phyloP scores from a whole-genome alignment of 2,113 vertebrate species.

The Phodopus roborovskii region DNA sequence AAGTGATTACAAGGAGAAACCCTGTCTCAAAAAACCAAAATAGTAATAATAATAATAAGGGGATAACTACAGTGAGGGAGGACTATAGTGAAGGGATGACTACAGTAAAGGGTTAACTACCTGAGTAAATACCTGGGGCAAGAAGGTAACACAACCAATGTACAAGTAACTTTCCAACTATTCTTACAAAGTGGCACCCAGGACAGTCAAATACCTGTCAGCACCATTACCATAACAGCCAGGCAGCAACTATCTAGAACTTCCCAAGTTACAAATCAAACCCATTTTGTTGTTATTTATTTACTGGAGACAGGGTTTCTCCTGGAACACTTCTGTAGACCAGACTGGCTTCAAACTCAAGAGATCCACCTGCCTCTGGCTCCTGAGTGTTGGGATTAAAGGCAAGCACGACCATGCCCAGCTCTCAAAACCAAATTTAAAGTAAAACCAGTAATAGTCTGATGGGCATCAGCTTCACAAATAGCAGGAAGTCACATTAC shows the following conservation, averaged over 20 bases:
- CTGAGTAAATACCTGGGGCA: slow-evolving; percentile 18
- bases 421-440: not conserved
- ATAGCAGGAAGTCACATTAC: not conserved
- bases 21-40: too few species aligned
- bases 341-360: not conserved
- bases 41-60: too few species aligned
- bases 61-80: not conserved
- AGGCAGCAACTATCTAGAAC: not conserved
- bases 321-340: not conserved
- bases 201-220: not conserved
- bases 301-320: not conserved
- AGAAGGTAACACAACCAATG: not conserved
- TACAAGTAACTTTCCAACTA: slow-evolving; percentile 19
- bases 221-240: not conserved
- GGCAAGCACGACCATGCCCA: not conserved
- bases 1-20: too few species aligned
- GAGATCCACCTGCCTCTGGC: not conserved
- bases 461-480: not conserved
- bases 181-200: not conserved
- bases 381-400: not conserved
- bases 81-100: too few species aligned
- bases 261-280: slow-evolving; percentile 23
- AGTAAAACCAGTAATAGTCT: not conserved
- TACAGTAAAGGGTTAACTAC: not conserved
- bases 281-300: not conserved